phyloP scores from a whole-genome alignment of 2,888 invertebrate genomes.

The Bunonema sp. region DNA sequence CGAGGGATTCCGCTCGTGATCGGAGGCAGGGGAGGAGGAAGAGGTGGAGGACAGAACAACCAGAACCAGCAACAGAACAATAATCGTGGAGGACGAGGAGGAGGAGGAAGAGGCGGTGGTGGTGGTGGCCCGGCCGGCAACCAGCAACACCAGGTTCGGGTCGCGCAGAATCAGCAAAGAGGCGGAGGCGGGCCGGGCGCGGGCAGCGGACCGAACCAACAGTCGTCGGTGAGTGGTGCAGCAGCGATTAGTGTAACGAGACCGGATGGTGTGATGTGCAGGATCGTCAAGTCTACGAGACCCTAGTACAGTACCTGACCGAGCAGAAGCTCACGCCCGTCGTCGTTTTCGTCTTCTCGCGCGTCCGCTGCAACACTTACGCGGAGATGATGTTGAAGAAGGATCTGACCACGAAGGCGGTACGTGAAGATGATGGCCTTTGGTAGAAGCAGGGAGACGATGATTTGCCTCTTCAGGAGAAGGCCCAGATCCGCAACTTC shows the following conservation, averaged over 20 bases:
- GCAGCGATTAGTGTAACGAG: too few relatives aligned
- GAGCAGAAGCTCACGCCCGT: slow-evolving; percentile 72
- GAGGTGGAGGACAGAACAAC: slow-evolving; percentile 1
- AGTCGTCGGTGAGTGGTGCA: too few relatives aligned
- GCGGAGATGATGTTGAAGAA: slow-evolving; percentile 53
- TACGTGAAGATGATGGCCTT: too few relatives aligned
- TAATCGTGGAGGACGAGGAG: neutral
- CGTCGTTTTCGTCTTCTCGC: slow-evolving; percentile 79
- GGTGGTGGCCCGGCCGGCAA: neutral
- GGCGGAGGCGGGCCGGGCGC: too few relatives aligned
- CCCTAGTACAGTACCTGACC: slow-evolving; percentile 67
- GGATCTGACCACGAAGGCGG: slow-evolving; percentile 64
- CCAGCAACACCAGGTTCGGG: too few relatives aligned
- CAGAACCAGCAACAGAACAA: too few relatives aligned
- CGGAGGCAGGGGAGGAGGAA: slow-evolving; percentile 1
- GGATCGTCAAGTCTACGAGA: slow-evolving; percentile 68
- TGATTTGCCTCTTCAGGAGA: too few relatives aligned
- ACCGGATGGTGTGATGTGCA: too few relatives aligned
- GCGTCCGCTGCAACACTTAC: slow-evolving; percentile 63
- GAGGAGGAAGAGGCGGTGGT: neutral
- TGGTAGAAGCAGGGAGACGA: too few relatives aligned
- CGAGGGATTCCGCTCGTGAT: too few relatives aligned
- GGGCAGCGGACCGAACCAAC: too few relatives aligned
- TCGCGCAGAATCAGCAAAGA: too few relatives aligned
- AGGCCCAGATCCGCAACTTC: slow-evolving; percentile 64